phyloP scores from a whole-genome alignment of 2,888 invertebrate genomes.

The Leptinotarsa juncta region DNA sequence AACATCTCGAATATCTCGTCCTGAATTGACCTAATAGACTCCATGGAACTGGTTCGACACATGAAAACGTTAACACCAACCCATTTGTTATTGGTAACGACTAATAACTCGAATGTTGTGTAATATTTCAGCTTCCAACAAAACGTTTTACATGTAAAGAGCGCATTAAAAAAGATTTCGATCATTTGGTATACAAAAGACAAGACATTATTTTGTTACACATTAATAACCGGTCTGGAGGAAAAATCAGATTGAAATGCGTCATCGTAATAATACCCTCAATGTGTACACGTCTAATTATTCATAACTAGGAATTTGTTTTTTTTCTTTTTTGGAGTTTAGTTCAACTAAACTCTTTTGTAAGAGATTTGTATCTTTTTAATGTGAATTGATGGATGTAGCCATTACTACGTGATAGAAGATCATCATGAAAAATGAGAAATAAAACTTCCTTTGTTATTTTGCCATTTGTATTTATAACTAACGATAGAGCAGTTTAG shows the following conservation, averaged over 20 bases:
- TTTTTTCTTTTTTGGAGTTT: constrained; percentile 7
- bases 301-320: neutral
- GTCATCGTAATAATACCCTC: constrained; percentile 22
- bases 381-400: no score
- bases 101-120: constrained; percentile 39
- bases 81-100: constrained; percentile 41
- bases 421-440: no score
- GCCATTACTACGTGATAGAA: no score
- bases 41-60: constrained; percentile 42
- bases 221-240: constrained; percentile 13
- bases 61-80: constrained; percentile 40
- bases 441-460: no score
- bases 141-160: constrained; percentile 39
- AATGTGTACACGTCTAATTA: constrained; percentile 20
- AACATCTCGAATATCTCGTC: constrained; percentile 33
- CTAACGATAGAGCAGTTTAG: no score
- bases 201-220: constrained; percentile 12
- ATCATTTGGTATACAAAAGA: constrained; percentile 23
- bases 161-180: constrained; percentile 34
- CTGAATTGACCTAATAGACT: constrained; percentile 41
- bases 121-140: constrained; percentile 36
- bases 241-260: constrained; percentile 11
- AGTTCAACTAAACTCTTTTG: neutral
- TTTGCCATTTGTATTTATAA: no score
- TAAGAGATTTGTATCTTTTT: constrained; percentile 6